Percentiles rank a stretch among this genome's conserved stretches.
Evolutionary conservation across 2,797 vertebrate species (phyloP).

Genomic region (Gadopsis bispinosus): DNA sequence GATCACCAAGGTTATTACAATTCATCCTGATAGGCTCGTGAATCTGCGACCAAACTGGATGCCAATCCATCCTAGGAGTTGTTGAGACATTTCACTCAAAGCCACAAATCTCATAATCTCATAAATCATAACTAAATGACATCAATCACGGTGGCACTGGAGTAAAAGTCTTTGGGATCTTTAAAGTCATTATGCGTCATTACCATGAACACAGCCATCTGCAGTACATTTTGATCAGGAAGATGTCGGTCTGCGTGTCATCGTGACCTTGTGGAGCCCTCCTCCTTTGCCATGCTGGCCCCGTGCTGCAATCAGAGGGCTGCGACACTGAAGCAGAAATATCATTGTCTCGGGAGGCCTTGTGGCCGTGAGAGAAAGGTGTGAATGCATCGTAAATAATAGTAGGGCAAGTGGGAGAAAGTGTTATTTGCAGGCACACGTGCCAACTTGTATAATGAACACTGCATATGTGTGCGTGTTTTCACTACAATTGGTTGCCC

Average conservation of each 20-base stretch:
- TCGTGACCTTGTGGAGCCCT: background rate
- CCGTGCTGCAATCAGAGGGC: background rate
- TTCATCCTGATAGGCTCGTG: too few relatives aligned
- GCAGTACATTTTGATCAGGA: background rate
- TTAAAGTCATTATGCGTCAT: too few relatives aligned
- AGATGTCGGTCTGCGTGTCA: background rate
- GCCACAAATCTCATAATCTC: too few relatives aligned
- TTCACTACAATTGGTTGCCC: background rate
- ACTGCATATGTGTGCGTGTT: background rate
- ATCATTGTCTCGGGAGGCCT: background rate
- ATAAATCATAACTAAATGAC: too few relatives aligned
- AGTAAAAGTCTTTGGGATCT: too few relatives aligned
- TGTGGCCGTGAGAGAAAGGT: background rate
- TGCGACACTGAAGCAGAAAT: background rate
- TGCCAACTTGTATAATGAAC: slow-evolving; percentile 12
- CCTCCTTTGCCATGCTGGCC: background rate
- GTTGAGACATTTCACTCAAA: background rate
- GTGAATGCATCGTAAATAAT: slow-evolving; percentile 3
- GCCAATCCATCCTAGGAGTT: background rate
- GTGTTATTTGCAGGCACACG: background rate
- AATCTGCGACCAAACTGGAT: too few relatives aligned
- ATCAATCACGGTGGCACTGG: too few relatives aligned
- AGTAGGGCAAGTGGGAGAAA: background rate
- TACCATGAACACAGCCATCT: background rate
- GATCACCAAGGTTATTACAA: too few relatives aligned